Conservation (phyloP, 2,113 vertebrate species). For the Caranx melampygus region DNA sequence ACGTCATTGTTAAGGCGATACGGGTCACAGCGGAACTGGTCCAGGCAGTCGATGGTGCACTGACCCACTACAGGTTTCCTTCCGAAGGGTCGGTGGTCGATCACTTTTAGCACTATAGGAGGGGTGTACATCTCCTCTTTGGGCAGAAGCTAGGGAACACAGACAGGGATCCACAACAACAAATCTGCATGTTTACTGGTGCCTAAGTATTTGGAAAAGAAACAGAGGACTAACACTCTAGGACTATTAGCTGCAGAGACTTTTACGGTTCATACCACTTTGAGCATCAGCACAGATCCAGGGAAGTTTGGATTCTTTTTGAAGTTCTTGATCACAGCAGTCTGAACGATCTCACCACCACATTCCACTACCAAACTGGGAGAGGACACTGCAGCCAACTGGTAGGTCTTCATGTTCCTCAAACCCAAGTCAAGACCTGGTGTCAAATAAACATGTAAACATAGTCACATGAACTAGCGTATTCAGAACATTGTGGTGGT, state of each 20-base stretch:
- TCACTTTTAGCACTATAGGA: conserved; percentile 95
- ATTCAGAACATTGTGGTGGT: background rate
- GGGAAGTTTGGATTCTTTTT: conserved; percentile 98
- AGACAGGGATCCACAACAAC: background rate
- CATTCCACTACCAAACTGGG: conserved; percentile 96
- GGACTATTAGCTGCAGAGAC: background rate
- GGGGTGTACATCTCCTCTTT: conserved; percentile 97
- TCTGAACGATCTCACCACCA: conserved; percentile 91
- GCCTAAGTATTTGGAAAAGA: background rate
- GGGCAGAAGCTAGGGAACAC: conserved; percentile 84
- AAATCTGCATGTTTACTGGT: background rate
- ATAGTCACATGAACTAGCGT: background rate
- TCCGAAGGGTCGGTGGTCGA: conserved; percentile 96
- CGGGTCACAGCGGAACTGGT: conserved; percentile 93
- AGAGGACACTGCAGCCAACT: conserved; percentile 90
- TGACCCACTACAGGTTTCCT: conserved; percentile 95
- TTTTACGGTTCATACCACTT: conserved; percentile 87
- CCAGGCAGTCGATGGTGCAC: conserved; percentile 91
- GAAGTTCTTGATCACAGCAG: conserved; percentile 93
- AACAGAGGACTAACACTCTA: too few relatives aligned
- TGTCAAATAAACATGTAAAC: background rate
- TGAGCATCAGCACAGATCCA: conserved; percentile 92
- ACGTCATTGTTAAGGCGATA: conserved; percentile 85
- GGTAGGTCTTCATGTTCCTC: conserved; percentile 98
- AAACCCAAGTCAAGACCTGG: conserved; percentile 96